Base-by-base conservation (phyloP, 2,113 vertebrate species). In the Hipposideros armiger region DNA sequence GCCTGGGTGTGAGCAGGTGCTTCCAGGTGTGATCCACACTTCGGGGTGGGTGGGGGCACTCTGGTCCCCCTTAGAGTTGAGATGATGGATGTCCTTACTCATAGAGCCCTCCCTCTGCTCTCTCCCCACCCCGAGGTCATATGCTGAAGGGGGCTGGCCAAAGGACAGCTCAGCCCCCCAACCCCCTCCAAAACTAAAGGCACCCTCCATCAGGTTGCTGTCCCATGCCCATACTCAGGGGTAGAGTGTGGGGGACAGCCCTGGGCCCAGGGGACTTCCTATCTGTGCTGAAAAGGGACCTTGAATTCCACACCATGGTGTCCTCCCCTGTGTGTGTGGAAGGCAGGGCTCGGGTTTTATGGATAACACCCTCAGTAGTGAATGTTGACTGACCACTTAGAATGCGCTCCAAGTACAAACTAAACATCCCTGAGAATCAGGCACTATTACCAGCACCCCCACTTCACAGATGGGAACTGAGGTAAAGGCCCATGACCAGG, bases 31-130 rank as follows among this genome's bases (percentile, higher is more conserved):
- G 52, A 62, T 47, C 52, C 42, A 47, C 42, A 60, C 70, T 85
- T 28, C 45, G n/a, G 30, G 5, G 64, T 74, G 76, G 58, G 72
- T 66, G 36, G 45, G 76, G 58, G 81, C 42, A 28, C 45, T n/a
- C 30, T 90, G 84, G 30, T 88, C 45, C 56, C 54, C 2, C 45
- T 4, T 6, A 93, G 87, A 95, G 84, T 72, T 73, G n/a, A 82
- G 74, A 92, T 96, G 86, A 96, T 32, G 0, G 1, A 24, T 47
- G 42, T 90, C 52, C 66, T 97, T 77, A 93, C 80, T 87, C 84
- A 91, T 8, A 70, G 70, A 82, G 47, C 42, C 60, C 77, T 78
- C 96, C 92, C 56, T 50, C 9, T 28, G 60, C 36, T 47, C 78
- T 47, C 36, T 36, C 26, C 10, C 5, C 32, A 28, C 11, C 67